Conservation (phyloP, 2,888 invertebrate genomes). For the Sisyra nigra region DNA sequence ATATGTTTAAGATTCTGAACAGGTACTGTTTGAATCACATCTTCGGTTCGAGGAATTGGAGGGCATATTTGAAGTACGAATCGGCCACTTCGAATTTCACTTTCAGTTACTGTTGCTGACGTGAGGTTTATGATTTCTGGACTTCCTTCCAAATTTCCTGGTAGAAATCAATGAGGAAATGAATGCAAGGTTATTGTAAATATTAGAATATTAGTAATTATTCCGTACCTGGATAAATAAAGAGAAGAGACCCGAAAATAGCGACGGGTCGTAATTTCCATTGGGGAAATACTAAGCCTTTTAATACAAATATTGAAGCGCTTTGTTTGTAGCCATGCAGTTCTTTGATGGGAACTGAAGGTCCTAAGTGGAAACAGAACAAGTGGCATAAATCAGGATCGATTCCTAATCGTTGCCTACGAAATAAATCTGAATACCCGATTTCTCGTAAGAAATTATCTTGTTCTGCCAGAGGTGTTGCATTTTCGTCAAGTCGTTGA, state of each 20-base stretch:
- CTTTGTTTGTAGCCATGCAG: slow-evolving; percentile 28
- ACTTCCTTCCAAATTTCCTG: slow-evolving; percentile 12
- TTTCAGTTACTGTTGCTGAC: slow-evolving; percentile 15
- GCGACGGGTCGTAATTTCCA: slow-evolving; percentile 45
- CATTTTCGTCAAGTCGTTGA: slow-evolving; percentile 34
- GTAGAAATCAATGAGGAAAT: not conserved
- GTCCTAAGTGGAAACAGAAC: slow-evolving; percentile 43
- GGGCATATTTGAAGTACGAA: slow-evolving; percentile 29
- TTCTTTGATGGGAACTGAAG: slow-evolving; percentile 35
- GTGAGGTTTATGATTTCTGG: slow-evolving; percentile 17
- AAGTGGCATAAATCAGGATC: slow-evolving; percentile 46
- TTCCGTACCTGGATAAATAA: slow-evolving; percentile 34
- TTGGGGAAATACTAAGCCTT: slow-evolving; percentile 51
- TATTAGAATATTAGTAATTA: no score
- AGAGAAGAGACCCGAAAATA: slow-evolving; percentile 40
- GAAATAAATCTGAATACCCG: slow-evolving; percentile 40
- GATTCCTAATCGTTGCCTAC: slow-evolving; percentile 43
- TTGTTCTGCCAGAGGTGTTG: slow-evolving; percentile 41
- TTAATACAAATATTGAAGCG: slow-evolving; percentile 35
- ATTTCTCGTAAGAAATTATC: slow-evolving; percentile 39
- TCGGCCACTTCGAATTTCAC: slow-evolving; percentile 20
- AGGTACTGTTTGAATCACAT: slow-evolving; percentile 12
- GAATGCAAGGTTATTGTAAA: no score
- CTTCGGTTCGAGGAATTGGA: slow-evolving; percentile 22
- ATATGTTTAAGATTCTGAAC: slow-evolving; percentile 27